phyloP scores from a whole-genome alignment of 2,888 invertebrate species.

The Drosophila maculinotata region DNA sequence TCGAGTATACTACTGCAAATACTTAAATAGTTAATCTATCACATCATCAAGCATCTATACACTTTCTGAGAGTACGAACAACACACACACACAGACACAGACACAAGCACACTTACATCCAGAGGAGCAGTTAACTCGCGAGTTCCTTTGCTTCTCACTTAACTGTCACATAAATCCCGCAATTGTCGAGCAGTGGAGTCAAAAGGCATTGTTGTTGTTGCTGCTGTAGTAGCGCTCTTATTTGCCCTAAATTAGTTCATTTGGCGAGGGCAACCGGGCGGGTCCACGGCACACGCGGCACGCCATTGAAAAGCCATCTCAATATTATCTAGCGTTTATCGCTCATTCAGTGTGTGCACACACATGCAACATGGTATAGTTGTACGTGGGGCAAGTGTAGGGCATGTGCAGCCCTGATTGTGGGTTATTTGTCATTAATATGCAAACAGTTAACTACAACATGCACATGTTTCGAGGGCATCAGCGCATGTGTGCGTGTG shows the following conservation, averaged over 20 bases:
- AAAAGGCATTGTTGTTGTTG: slow-evolving; percentile 16
- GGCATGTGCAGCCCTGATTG: slow-evolving; percentile 43
- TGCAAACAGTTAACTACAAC: slow-evolving; percentile 69
- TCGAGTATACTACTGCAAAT: slow-evolving; percentile 2
- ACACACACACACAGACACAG: not conserved
- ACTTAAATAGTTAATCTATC: slow-evolving; percentile 5
- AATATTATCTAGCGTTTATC: slow-evolving; percentile 73
- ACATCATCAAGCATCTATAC: slow-evolving; percentile 8
- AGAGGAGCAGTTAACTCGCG: not conserved
- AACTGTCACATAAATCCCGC: slow-evolving; percentile 40
- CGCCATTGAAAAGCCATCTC: slow-evolving; percentile 38
- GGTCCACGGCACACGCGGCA: not conserved
- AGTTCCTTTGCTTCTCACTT: slow-evolving; percentile 24
- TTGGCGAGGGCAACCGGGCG: not conserved
- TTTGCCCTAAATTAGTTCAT: slow-evolving; percentile 46
- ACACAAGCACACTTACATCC: not conserved
- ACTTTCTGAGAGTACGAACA: not conserved
- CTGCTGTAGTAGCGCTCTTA: slow-evolving; percentile 18
- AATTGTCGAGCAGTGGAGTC: slow-evolving; percentile 39
- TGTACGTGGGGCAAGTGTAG: slow-evolving; percentile 2
- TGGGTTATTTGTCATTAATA: slow-evolving; percentile 74
- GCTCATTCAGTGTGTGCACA: slow-evolving; percentile 44
- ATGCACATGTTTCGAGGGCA: slow-evolving; percentile 31
- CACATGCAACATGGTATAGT: slow-evolving; percentile 21
- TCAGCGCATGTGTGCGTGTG: slow-evolving; percentile 12